A percentile compares a stretch with the other conserved stretches of the same genome.
Conservation (phyloP, 1,140 invertebrate genomes). For the Scylla paramamosain region DNA sequence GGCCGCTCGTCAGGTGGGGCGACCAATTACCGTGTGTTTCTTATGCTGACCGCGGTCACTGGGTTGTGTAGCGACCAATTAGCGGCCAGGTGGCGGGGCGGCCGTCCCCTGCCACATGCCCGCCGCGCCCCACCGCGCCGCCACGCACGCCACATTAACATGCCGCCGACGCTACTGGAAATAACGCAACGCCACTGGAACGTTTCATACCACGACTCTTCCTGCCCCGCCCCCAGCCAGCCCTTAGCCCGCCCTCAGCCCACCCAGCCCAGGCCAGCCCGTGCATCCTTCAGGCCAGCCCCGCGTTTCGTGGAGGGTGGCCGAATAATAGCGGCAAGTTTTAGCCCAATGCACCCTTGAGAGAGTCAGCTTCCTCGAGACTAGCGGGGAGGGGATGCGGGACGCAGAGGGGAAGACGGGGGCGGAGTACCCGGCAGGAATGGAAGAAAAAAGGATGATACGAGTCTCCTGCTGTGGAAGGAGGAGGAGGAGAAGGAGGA, state of each 20-base stretch:
- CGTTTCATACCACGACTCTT: background rate
- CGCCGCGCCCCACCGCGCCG: background rate
- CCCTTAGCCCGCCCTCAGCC: background rate
- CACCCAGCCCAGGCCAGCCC: background rate
- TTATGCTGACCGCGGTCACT: slow-evolving; percentile 69
- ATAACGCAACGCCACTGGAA: slow-evolving; percentile 4
- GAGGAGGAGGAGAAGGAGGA: background rate
- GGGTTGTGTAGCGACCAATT: slow-evolving; percentile 68
- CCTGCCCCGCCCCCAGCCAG: background rate
- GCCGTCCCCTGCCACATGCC: slow-evolving; percentile 24
- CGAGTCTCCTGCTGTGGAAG: background rate
- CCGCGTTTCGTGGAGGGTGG: too few relatives aligned
- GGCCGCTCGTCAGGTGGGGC: slow-evolving; percentile 51
- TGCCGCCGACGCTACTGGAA: slow-evolving; percentile 41
- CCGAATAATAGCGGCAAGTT: background rate
- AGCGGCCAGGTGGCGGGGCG: slow-evolving; percentile 37
- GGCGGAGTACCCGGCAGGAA: background rate
- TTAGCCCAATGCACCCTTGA: background rate
- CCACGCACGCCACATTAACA: background rate
- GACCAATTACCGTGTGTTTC: slow-evolving; percentile 59
- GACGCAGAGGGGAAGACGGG: background rate
- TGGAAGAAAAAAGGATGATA: slow-evolving; percentile 25
- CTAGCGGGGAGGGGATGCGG: background rate
- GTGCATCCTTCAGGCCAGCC: background rate
- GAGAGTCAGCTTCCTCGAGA: background rate